Evolutionary conservation across 2,113 vertebrate genomes (phyloP).

Genomic region (Colinus virginianus): DNA sequence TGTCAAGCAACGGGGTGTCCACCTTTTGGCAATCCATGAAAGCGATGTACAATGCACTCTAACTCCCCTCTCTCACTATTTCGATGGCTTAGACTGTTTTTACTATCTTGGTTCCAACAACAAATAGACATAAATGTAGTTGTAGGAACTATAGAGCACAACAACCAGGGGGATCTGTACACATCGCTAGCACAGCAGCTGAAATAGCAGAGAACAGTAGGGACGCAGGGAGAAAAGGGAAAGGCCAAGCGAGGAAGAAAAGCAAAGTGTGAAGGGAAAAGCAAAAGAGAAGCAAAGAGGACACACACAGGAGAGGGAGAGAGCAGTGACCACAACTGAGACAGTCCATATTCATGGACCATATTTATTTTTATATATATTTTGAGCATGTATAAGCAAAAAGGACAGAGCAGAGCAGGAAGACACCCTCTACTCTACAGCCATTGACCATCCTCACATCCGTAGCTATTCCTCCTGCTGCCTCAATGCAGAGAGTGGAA

Average conservation of each 20-base stretch:
- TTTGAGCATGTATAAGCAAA: not conserved
- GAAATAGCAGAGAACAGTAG: conserved; percentile 14
- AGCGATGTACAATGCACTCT: not conserved
- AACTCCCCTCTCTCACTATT: conserved; percentile 11
- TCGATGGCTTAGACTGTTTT: conserved; percentile 46
- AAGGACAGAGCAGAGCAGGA: not conserved
- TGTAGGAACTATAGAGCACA: conserved; percentile 13
- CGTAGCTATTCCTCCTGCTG: not conserved
- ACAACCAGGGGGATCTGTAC: not conserved
- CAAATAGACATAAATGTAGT: conserved; percentile 49
- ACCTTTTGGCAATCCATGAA: conserved; percentile 58
- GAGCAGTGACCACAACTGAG: not conserved
- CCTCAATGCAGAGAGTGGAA: accelerated
- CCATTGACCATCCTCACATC: not conserved
- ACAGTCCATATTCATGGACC: not conserved
- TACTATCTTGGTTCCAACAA: conserved; percentile 17
- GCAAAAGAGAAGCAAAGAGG: not conserved
- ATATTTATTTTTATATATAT: too few relatives aligned
- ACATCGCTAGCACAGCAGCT: conserved; percentile 13
- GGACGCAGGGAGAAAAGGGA: not conserved
- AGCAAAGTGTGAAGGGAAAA: not conserved
- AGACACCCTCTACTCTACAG: not conserved
- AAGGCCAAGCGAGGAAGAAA: accelerated
- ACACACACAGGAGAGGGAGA: not conserved
- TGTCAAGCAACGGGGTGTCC: conserved; percentile 25